Evolutionary conservation across 2,888 invertebrate species (phyloP), one percentile per base, ranked within the genome.

Genomic region (Habroteleia sp.): DNA sequence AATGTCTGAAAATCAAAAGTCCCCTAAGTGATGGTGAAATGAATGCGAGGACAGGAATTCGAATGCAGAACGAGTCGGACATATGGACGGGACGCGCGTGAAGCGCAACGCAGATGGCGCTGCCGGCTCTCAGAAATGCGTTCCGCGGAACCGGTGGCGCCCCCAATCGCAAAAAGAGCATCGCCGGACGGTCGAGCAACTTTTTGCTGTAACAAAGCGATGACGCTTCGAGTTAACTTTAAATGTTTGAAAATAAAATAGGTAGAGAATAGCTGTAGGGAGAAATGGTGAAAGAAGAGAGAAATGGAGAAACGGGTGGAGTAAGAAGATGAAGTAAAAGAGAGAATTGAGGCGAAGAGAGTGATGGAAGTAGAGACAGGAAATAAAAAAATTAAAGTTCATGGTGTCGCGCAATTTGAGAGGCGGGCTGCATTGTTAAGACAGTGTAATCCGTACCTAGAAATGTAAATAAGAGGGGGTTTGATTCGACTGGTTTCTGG

Each of bases 381-480:
- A 16, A 25, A 29, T 8, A 44, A 69, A 75, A 77, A 79, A 81
- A 74, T 78, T 77, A 79, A 79, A 76, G 68, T 69, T 37, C 52
- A 44, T 52, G 31, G 52, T 76, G 62, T 82, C 86, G 85, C 86
- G 86, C 85, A 78, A 83, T 81, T 79, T 77, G 84, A 87, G 85
- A 85, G 85, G 83, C 81, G 85, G 85, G 86, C 85, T 84, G 87
- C 85, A 80, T 74, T 79, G 62, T 80, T 81, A 81, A 77, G 81
- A 81, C 82, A 83, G 80, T 84, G 82, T 84, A 84, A 86, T 88
- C 87, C 84, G 85, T 88, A 88, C 88, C 88, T 88, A 88, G 85
- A 87, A 86, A 85, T 60, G 82, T 85, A 86, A 84, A 83, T 83
- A 82, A 85, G 84, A 85, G 83, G 84, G 83, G 80, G 80, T 83